These are phyloP conservation scores for Caligus rogercresseyi DNA, from an alignment of 1,140 invertebrate genomes.

Conservation along the genomic window DNA sequence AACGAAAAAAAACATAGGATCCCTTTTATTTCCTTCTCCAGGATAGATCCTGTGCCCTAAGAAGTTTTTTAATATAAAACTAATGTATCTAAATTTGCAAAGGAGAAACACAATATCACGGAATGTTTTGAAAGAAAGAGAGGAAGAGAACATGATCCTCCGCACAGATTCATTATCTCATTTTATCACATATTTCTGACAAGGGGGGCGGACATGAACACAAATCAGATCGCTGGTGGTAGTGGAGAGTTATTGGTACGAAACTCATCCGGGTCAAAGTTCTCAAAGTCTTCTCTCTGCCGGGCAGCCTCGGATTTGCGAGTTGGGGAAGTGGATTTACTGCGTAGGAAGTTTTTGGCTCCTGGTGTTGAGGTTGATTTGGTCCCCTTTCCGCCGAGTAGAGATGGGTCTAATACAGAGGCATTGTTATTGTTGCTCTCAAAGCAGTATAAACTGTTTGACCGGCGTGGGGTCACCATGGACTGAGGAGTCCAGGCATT, in stretches of 20 bases:
- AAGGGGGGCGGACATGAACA: no score
- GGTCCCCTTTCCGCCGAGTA: neutral
- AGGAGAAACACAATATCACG: no score
- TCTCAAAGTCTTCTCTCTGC: constrained; percentile 6
- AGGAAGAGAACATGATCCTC: no score
- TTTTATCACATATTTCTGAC: no score
- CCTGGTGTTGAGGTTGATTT: neutral
- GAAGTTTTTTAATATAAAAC: no score
- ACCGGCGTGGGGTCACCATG: constrained; percentile 12
- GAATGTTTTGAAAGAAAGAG: no score
- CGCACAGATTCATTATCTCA: no score
- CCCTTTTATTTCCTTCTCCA: no score
- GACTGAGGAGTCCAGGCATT: neutral
- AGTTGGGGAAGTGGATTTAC: constrained; percentile 10
- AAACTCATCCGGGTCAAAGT: constrained; percentile 12
- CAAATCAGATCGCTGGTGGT: neutral
- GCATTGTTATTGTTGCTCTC: constrained; percentile 4
- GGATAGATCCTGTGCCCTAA: no score
- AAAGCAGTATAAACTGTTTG: neutral
- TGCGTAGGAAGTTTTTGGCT: neutral
- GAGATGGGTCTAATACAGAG: neutral
- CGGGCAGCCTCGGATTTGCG: neutral
- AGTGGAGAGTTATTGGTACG: neutral
- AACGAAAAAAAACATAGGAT: no score
- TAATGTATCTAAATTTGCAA: no score